A percentile compares a stretch with the other conserved stretches of the same genome.
These are phyloP conservation scores for Thyatira batis DNA, from an alignment of 2,888 invertebrate species.

Conservation along the genomic window DNA sequence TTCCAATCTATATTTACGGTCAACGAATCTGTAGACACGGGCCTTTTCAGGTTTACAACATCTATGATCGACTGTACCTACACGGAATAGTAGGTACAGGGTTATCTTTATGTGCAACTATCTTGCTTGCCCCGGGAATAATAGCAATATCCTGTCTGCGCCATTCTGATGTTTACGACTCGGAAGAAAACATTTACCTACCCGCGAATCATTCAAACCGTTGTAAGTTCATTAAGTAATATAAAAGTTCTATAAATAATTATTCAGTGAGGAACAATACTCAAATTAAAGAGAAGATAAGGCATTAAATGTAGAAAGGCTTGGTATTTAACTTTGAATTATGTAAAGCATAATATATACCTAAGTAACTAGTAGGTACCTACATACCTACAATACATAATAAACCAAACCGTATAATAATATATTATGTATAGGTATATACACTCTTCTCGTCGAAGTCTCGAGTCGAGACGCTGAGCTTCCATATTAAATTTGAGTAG, in stretches of 20 bases:
- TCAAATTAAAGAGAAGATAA: too few relatives aligned
- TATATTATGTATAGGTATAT: constrained; percentile 8
- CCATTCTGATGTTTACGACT: neutral
- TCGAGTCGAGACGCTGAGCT: constrained; percentile 22
- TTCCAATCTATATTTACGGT: neutral
- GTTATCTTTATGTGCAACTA: neutral
- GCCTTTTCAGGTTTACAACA: neutral
- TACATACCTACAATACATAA: too few relatives aligned
- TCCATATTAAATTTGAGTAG: constrained; percentile 52
- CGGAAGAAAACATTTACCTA: neutral
- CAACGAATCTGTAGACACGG: neutral
- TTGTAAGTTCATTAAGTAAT: too few relatives aligned
- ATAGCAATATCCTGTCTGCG: neutral
- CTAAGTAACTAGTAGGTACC: too few relatives aligned
- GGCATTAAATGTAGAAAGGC: too few relatives aligned
- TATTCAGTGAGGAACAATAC: too few relatives aligned
- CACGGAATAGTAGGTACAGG: neutral
- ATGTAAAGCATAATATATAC: too few relatives aligned
- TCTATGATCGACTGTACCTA: neutral
- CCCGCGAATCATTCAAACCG: neutral
- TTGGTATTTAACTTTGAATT: too few relatives aligned
- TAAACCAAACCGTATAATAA: too few relatives aligned
- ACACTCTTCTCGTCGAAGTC: constrained; percentile 14
- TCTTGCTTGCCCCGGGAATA: neutral
- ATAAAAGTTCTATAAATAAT: too few relatives aligned